Percentiles rank a stretch among this genome's conserved stretches.
Evolutionary conservation across 2,113 vertebrate species (phyloP).

Genomic region (Cyanoramphus novaezelandiae): DNA sequence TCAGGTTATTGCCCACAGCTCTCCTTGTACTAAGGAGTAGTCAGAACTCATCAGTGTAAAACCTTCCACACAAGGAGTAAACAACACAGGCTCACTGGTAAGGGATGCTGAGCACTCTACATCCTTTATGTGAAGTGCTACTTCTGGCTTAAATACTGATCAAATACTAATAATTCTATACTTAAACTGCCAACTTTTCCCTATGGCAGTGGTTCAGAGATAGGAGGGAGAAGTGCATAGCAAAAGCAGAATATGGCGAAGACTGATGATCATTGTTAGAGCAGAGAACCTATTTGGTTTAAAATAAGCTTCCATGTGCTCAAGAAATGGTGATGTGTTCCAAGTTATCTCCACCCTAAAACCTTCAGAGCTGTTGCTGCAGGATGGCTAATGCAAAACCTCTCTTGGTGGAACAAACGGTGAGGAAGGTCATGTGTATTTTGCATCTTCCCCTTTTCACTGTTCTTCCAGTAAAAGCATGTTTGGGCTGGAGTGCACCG

Average conservation of each 20-base stretch:
- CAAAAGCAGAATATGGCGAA: not conserved
- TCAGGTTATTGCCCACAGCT: not conserved
- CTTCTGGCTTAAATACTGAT: not conserved
- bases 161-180: not conserved
- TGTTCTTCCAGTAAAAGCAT: not conserved
- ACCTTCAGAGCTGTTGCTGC: not conserved
- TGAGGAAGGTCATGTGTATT: not conserved
- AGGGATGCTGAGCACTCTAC: not conserved
- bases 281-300: not conserved
- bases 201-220: not conserved
- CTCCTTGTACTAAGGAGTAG: not conserved
- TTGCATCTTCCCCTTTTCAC: not conserved
- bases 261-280: not conserved
- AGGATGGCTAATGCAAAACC: not conserved
- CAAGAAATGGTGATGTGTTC: not conserved
- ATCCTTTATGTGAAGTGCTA: not conserved
- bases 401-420: not conserved
- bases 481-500: not conserved
- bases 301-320: not conserved
- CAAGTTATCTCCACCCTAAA: not conserved
- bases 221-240: not conserved
- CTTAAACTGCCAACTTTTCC: not conserved
- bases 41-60: not conserved
- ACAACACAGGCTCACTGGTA: not conserved
- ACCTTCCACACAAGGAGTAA: not conserved